Evolutionary conservation across 2,888 invertebrate genomes (phyloP).

Genomic region (Microctonus hyperodae): DNA sequence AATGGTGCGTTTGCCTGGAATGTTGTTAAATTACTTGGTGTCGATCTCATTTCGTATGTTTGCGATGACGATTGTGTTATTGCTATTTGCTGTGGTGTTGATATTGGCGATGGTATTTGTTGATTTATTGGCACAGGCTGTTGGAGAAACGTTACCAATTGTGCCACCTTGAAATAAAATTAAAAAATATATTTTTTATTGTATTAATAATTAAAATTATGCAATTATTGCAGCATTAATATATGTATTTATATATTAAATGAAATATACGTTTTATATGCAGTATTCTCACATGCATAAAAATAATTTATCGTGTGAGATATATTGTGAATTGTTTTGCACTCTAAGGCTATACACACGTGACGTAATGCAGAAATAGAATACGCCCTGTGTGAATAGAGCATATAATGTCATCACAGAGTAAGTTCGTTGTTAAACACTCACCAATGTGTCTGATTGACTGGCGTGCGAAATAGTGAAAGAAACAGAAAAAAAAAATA

Average conservation of each 20-base stretch:
- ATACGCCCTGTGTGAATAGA: constrained; percentile 27
- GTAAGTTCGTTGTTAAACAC: constrained; percentile 40
- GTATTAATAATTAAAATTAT: not conserved
- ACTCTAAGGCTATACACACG: not conserved
- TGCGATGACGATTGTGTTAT: constrained; percentile 45
- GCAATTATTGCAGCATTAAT: not conserved
- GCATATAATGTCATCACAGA: constrained; percentile 20
- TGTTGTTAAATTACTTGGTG: constrained; percentile 57
- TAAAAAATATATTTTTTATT: not conserved
- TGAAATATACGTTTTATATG: no score
- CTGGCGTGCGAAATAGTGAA: constrained; percentile 52
- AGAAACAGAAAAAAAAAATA: constrained; percentile 19
- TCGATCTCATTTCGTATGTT: constrained; percentile 50
- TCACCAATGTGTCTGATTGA: constrained; percentile 58
- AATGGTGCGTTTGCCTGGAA: constrained; percentile 58
- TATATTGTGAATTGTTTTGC: constrained; percentile 17
- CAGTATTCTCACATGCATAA: constrained; percentile 2
- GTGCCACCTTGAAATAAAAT: constrained; percentile 68
- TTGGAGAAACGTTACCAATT: constrained; percentile 80
- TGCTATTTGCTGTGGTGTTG: constrained; percentile 59
- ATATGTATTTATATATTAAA: no score
- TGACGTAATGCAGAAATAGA: constrained; percentile 23
- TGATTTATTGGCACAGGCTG: constrained; percentile 64
- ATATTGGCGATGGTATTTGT: constrained; percentile 57
- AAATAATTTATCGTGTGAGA: constrained; percentile 21